phyloP scores from a whole-genome alignment of 2,797 vertebrate species.

The Lophius americanus region DNA sequence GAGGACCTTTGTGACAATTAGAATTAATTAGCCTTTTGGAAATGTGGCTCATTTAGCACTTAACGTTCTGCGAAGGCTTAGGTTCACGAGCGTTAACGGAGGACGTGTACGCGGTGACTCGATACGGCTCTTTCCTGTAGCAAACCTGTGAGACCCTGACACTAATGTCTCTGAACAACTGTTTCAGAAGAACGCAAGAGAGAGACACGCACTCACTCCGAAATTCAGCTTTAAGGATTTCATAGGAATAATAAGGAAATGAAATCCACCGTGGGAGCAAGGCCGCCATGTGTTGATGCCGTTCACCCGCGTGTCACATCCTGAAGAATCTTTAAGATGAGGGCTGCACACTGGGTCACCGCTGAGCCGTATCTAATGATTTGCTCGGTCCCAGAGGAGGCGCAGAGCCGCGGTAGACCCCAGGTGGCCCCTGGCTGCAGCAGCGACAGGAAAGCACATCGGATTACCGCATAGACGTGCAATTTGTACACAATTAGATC shows the following conservation, averaged over 20 bases:
- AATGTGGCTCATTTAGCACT: conserved; percentile 3
- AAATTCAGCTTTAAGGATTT: conserved; percentile 26
- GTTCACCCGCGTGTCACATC: conserved; percentile 34
- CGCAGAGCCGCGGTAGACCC: conserved; percentile 45
- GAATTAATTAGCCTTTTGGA: conserved; percentile 9
- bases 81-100: no score
- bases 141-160: conserved; percentile 36
- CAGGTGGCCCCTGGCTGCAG: conserved; percentile 57
- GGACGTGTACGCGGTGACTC: not conserved
- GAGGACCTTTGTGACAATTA: conserved; percentile 16
- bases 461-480: conserved; percentile 42
- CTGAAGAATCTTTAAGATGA: conserved; percentile 29
- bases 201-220: conserved; percentile 15
- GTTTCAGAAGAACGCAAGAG: conserved; percentile 33
- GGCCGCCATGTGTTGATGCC: not conserved
- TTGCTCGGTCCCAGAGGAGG: conserved; percentile 49
- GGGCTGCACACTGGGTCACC: conserved; percentile 23
- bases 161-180: conserved; percentile 46
- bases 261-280: not conserved
- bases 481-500: conserved; percentile 64
- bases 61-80: conserved; percentile 6
- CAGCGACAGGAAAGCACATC: conserved; percentile 38
- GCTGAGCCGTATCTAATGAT: conserved; percentile 45
- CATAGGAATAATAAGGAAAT: conserved; percentile 13
- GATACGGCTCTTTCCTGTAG: conserved; percentile 32